A percentile compares a stretch with the other conserved stretches of the same genome.
Evolutionary conservation across 2,888 invertebrate species (phyloP).

Genomic region (Gryllus longicercus): DNA sequence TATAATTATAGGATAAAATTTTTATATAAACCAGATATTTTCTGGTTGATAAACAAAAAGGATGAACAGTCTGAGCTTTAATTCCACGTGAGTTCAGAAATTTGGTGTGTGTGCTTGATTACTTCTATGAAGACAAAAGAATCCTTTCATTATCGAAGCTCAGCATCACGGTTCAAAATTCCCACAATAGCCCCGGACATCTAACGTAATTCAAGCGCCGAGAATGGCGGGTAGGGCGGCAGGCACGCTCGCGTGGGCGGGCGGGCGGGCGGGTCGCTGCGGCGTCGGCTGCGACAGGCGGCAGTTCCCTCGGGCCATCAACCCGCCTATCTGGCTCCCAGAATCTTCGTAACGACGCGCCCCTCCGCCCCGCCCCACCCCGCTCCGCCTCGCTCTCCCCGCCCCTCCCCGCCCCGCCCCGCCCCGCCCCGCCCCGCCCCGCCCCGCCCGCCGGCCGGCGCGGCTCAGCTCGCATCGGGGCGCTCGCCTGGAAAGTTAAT

Average conservation of each 20-base stretch:
- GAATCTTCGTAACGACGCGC: slow-evolving; percentile 23
- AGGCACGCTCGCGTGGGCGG: not conserved
- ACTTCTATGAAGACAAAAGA: too few relatives aligned
- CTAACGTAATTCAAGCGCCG: not conserved
- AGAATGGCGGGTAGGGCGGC: not conserved
- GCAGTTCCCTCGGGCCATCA: not conserved
- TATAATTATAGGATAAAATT: too few relatives aligned
- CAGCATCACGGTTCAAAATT: not conserved
- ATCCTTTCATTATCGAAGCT: too few relatives aligned
- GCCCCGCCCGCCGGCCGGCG: not conserved
- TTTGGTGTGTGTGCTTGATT: too few relatives aligned
- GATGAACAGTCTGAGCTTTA: too few relatives aligned
- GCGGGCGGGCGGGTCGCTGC: not conserved
- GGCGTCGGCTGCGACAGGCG: not conserved
- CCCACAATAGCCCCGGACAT: not conserved
- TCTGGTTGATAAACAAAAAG: too few relatives aligned
- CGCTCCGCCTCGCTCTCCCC: not conserved
- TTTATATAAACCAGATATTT: too few relatives aligned
- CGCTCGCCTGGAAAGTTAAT: slow-evolving; percentile 36
- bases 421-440: too few relatives aligned
- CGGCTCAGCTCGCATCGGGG: not conserved
- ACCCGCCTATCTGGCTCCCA: slow-evolving; percentile 17
- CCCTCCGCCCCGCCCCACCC: not conserved
- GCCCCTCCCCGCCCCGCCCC: too few relatives aligned
- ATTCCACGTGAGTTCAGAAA: too few relatives aligned